Evolutionary conservation across 1,140 invertebrate species (phyloP).

Genomic region (Drosophila pallidifrons): DNA sequence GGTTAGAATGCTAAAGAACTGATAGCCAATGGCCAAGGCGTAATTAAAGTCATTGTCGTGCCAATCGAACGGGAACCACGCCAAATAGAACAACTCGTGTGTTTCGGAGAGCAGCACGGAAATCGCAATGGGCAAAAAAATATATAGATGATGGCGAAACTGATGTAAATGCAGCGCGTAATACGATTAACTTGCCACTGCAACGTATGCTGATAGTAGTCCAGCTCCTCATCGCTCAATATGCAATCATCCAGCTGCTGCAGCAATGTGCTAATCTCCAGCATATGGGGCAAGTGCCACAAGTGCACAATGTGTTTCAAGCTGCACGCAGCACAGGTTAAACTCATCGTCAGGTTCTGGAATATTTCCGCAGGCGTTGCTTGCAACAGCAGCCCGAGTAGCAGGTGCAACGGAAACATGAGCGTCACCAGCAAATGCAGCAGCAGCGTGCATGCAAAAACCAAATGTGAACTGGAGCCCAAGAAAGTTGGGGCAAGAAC

Average conservation of each 20-base stretch:
- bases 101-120: neutral
- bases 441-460: constrained; percentile 20
- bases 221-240: constrained; percentile 26
- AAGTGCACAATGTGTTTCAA: constrained; percentile 52
- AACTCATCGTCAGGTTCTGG: constrained; percentile 50
- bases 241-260: constrained; percentile 42
- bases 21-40: constrained; percentile 40
- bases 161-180: constrained; percentile 46
- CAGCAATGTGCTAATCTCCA: constrained; percentile 48
- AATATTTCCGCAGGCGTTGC: constrained; percentile 33
- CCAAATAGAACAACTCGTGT: constrained; percentile 40
- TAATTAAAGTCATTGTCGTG: neutral
- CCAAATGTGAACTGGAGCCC: neutral
- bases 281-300: constrained; percentile 41
- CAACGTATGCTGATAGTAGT: constrained; percentile 41
- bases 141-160: constrained; percentile 38
- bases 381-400: constrained; percentile 42
- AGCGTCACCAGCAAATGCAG: constrained; percentile 52
- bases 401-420: constrained; percentile 59
- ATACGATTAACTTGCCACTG: constrained; percentile 26
- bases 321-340: constrained; percentile 51
- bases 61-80: constrained; percentile 60
- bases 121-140: neutral
- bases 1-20: constrained; percentile 14
- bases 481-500: constrained; percentile 54